Base-by-base conservation (phyloP, 2,888 invertebrate genomes). In the Tridacna gigas region DNA sequence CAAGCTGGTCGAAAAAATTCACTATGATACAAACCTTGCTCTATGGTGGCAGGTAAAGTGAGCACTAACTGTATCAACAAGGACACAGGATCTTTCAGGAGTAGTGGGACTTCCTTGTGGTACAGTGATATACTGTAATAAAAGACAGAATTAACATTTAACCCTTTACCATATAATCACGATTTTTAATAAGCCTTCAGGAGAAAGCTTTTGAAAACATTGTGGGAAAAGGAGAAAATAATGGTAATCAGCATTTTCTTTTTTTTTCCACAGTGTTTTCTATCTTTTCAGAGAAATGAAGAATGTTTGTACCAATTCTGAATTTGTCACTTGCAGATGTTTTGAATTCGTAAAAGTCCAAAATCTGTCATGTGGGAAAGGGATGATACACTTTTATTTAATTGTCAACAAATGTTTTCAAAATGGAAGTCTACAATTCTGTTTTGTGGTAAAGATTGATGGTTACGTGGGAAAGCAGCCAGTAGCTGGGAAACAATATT, bases 41-140 rank as follows among this genome's bases (percentile, higher is more conserved):
- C 98, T 80, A 98, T 96, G 93, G 97, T 97, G 85, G 97, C 95
- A 26, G 98, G 98, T 88, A 98, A 96, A 86, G 98, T 96, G 89
- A 99, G 96, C 90, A 98, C 96, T 91, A 98, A 96, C 95, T 98
- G 98, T 93, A 98, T 96, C 66, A 99, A 96, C 90, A 98, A 96
- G 84, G 98, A 97, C 78, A 96, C 96, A 7, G 98, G 97, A 96
- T 99, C 99, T 78, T 97, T 96, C 91, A 99, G 96, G 90, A 99
- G 96, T 92, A 98, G 96, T 90, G 99, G 98, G 92, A 99, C 97
- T 94, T 97, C 96, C 83, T 96, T 95, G 91, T 95, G 89, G 85
- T 92, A 92, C 71, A 90, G 79, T 15, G 88, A 86, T 67, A 93
- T 86, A 84, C 92, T 92, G 84, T 56, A 88, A 89, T 69, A 4